Evolutionary conservation across 2,888 invertebrate species (phyloP).

Genomic region (Spilosoma lubricipeda): DNA sequence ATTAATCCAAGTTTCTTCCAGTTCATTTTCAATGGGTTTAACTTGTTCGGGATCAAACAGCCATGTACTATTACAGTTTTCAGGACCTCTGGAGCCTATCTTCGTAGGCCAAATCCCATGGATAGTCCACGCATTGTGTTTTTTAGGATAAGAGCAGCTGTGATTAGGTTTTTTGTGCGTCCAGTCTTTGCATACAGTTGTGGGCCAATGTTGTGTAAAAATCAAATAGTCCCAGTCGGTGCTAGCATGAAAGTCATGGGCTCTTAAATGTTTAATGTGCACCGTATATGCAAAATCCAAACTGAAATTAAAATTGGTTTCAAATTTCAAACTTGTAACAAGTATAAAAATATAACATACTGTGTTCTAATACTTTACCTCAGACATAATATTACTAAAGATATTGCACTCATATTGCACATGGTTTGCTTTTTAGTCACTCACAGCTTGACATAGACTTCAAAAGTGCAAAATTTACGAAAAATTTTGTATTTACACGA

Average conservation of each 20-base stretch:
- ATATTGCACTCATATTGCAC: constrained; percentile 30
- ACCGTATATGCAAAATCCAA: constrained; percentile 42
- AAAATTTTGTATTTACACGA: constrained; percentile 10
- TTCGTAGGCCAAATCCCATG: constrained; percentile 95
- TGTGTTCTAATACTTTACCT: constrained; percentile 28
- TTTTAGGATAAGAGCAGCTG: constrained; percentile 88
- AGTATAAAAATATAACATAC: not conserved
- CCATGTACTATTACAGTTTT: constrained; percentile 89
- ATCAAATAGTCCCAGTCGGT: constrained; percentile 91
- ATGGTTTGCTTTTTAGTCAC: constrained; percentile 20
- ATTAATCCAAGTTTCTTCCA: constrained; percentile 90
- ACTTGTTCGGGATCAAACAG: constrained; percentile 88
- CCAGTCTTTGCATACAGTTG: constrained; percentile 89
- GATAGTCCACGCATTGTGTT: constrained; percentile 89
- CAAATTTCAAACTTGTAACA: not conserved
- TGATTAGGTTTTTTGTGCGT: constrained; percentile 85
- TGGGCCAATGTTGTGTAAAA: constrained; percentile 79
- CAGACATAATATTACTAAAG: constrained; percentile 34
- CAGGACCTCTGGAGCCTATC: constrained; percentile 88
- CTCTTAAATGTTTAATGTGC: constrained; percentile 10
- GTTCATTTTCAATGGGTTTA: constrained; percentile 83
- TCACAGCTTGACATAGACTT: not conserved
- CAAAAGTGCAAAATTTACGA: constrained; percentile 3
- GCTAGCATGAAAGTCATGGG: constrained; percentile 15
- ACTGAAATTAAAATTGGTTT: constrained; percentile 31